Evolutionary conservation across 2,888 invertebrate species (phyloP), one percentile per base, ranked within the genome.

Genomic region (Microplitis manilae): DNA sequence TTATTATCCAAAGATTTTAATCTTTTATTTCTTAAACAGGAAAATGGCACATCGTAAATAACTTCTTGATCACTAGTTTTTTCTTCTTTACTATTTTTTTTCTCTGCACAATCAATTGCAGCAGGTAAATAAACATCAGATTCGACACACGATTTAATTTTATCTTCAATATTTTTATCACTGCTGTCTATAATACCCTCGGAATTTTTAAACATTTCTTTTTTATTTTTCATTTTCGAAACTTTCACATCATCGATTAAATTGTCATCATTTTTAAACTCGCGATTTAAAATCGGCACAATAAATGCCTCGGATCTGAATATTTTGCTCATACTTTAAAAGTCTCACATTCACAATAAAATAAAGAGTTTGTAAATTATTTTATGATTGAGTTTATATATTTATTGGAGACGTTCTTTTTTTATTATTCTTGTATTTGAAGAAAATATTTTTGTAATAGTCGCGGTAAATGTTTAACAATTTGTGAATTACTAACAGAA

Each of bases 231-330:
- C 2, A 84, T 83, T 71, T 85, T 85, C 0, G 83, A 81, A 30
- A 82, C 75, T 80, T 84, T 85, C 0, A 83, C 81, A 65, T 86
- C 83, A 15, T 84, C 82, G n/a, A 82, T 82, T n/a, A 68, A 38
- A 74, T 77, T 77, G 60, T 85, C 77, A 72, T 83, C 82, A 6
- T 70, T 76, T 61, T 81, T 73, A n/a, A 68, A 68, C 38, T 72
- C 60, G 7, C 68, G 76, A 67, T 78, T 81, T 4, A 79, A 69
- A 4, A 76, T 79, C 0, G 87, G 88, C 64, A 87, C 80, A 76
- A 87, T 87, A 59, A 85, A 88, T 38, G 86, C 84, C 77, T 89
- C 87, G 0, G 85, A 86, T 75, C 82, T 81, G 68, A 86, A 89
- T 69, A 81, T 84, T 61, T 71, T 79, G 20, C 65, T 80, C 79